Evolutionary conservation across 2,113 vertebrate genomes (phyloP).

Genomic region (Megaceryle torquata): DNA sequence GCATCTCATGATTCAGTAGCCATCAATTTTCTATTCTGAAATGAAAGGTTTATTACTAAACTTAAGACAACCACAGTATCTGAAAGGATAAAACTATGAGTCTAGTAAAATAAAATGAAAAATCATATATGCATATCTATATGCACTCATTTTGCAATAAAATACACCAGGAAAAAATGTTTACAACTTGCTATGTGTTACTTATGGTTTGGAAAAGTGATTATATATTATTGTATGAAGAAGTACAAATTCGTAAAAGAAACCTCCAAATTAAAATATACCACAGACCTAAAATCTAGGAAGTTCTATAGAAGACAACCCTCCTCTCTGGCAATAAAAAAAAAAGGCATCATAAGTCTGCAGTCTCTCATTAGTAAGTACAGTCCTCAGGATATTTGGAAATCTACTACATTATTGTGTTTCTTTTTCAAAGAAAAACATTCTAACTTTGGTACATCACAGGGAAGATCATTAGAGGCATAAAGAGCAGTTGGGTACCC

Average conservation of each 20-base stretch:
- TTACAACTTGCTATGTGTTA: background rate
- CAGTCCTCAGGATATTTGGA: slow-evolving; percentile 21
- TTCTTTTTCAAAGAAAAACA: slow-evolving; percentile 13
- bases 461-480: background rate
- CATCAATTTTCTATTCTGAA: background rate
- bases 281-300: background rate
- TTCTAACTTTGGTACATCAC: background rate
- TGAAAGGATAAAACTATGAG: background rate
- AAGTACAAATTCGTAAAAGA: background rate
- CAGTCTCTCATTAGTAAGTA: background rate
- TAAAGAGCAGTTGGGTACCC: background rate
- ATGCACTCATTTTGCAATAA: background rate
- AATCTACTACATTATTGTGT: background rate
- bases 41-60: background rate
- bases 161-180: accelerated
- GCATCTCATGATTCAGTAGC: background rate
- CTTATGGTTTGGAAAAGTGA: background rate
- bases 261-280: background rate
- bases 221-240: background rate
- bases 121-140: background rate
- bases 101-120: background rate
- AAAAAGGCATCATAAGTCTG: background rate
- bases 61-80: background rate
- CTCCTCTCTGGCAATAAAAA: background rate
- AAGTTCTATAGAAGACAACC: background rate